phyloP scores from a whole-genome alignment of 2,113 vertebrate species.

The Varanus komodoensis region DNA sequence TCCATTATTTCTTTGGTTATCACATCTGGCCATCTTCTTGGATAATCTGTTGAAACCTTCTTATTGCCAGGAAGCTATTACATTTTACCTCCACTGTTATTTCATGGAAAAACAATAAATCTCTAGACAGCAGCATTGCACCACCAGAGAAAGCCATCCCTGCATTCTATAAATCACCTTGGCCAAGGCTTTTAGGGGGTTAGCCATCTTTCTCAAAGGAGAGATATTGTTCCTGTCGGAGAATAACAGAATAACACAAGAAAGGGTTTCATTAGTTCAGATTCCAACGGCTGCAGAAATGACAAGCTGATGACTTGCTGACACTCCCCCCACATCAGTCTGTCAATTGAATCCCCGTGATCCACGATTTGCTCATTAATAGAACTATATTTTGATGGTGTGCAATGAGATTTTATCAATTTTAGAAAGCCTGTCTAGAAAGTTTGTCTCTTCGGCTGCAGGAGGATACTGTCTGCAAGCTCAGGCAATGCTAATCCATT shows the following conservation, averaged over 20 bases:
- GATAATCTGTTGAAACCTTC: background rate
- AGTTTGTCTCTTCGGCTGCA: no score
- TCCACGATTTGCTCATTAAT: conserved; percentile 4
- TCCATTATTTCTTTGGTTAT: conserved; percentile 5
- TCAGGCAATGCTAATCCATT: no score
- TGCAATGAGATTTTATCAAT: background rate
- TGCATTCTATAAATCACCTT: background rate
- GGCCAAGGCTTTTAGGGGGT: background rate
- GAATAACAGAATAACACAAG: conserved; percentile 3
- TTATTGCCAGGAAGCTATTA: background rate
- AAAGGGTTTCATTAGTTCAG: background rate
- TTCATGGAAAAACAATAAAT: background rate
- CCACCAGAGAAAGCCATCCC: background rate
- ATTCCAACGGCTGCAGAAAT: fast-evolving
- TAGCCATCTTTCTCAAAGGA: background rate
- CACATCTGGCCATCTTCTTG: background rate
- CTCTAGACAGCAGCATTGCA: background rate
- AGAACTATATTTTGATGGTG: background rate
- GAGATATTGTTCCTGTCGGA: background rate
- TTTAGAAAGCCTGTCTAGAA: background rate
- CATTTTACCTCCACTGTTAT: conserved; percentile 7
- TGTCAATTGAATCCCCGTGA: conserved; percentile 34
- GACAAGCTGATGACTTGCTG: background rate
- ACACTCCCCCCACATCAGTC: background rate
- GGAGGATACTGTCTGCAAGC: no score